These are phyloP conservation scores for Phrynosoma platyrhinos DNA, from an alignment of 2,113 vertebrate genomes.

Conservation along the genomic window DNA sequence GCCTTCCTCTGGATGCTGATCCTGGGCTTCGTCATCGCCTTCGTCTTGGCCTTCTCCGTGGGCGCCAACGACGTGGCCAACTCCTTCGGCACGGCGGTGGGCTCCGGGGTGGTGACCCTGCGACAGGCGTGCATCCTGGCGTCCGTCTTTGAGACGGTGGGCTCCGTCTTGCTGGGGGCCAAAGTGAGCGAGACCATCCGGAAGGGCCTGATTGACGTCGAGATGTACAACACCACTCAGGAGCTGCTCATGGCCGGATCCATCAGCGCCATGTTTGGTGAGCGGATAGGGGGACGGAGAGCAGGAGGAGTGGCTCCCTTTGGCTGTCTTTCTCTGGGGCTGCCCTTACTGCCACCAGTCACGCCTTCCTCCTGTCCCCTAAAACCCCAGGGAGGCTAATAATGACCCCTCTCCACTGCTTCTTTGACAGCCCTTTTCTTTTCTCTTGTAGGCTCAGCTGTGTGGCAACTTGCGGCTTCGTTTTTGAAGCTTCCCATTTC, in stretches of 20 bases:
- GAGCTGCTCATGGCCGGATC: slow-evolving; percentile 87
- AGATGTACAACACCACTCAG: slow-evolving; percentile 83
- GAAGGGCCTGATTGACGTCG: slow-evolving; percentile 90
- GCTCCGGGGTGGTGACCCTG: slow-evolving; percentile 94
- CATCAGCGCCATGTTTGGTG: slow-evolving; percentile 94
- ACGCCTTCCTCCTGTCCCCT: no score
- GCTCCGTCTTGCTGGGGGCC: slow-evolving; percentile 92
- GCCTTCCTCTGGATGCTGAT: slow-evolving; percentile 88
- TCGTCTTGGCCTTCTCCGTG: slow-evolving; percentile 94
- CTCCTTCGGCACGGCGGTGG: slow-evolving; percentile 96
- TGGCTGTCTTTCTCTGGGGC: background rate
- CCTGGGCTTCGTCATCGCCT: slow-evolving; percentile 94
- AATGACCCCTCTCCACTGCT: background rate
- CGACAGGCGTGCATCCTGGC: slow-evolving; percentile 93
- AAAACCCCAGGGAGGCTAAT: no score
- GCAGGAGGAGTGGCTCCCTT: no score
- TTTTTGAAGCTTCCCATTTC: slow-evolving; percentile 98
- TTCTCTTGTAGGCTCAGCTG: slow-evolving; percentile 86
- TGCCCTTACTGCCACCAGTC: no score
- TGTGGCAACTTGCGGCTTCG: slow-evolving; percentile 93
- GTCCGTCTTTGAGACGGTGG: slow-evolving; percentile 92
- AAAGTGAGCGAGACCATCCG: slow-evolving; percentile 98
- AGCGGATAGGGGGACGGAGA: slow-evolving; percentile 32
- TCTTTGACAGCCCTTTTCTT: background rate
- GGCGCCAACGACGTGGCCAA: slow-evolving; percentile 98